Evolutionary conservation across 2,888 invertebrate species (phyloP).

Genomic region (Andrena hattorfiana): DNA sequence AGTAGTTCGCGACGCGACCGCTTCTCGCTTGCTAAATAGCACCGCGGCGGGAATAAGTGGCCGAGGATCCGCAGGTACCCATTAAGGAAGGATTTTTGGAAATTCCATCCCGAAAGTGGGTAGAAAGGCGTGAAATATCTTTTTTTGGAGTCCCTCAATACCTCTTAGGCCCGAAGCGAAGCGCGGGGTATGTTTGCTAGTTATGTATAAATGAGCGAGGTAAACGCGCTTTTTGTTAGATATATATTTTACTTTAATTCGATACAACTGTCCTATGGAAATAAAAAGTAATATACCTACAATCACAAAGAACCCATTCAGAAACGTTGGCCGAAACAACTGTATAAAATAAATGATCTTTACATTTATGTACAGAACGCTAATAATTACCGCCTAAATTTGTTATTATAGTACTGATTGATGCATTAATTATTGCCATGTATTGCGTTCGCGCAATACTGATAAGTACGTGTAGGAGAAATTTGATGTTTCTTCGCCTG

Average conservation of each 20-base stretch:
- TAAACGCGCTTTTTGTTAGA: background rate
- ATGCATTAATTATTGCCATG: slow-evolving; percentile 22
- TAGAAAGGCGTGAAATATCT: too few species aligned
- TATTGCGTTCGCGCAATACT: background rate
- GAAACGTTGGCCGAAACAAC: background rate
- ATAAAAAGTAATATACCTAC: slow-evolving; percentile 28
- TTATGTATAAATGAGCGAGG: background rate
- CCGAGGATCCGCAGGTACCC: too few species aligned
- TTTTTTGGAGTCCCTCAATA: too few species aligned
- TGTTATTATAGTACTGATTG: slow-evolving; percentile 5
- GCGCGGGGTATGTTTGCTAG: too few species aligned
- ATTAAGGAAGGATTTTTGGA: too few species aligned
- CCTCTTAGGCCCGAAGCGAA: too few species aligned
- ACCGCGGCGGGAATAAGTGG: too few species aligned
- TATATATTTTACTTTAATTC: slow-evolving; percentile 36
- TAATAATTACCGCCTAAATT: background rate
- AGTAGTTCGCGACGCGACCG: too few species aligned
- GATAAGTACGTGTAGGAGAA: slow-evolving; percentile 7
- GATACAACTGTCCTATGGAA: slow-evolving; percentile 24
- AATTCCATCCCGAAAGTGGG: too few species aligned
- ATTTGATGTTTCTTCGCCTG: background rate
- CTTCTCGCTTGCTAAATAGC: too few species aligned
- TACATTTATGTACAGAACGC: slow-evolving; percentile 27
- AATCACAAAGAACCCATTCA: slow-evolving; percentile 16
- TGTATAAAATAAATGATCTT: slow-evolving; percentile 3